Evolutionary conservation across 2,888 invertebrate species (phyloP).

Genomic region (Dromius quadrimaculatus): DNA sequence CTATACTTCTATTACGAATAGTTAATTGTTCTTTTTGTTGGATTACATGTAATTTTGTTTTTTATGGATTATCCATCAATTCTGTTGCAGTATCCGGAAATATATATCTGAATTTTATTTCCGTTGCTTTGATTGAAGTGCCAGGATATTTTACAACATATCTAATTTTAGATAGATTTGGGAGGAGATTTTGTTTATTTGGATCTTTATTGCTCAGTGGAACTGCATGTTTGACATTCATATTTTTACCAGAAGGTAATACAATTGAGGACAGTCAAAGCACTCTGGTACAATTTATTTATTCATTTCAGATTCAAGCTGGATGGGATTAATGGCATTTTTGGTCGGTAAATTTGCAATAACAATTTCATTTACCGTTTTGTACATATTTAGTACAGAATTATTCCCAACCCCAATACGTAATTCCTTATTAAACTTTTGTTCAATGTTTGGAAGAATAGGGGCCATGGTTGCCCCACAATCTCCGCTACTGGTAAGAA

Average conservation of each 20-base stretch:
- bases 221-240: slow-evolving; percentile 70
- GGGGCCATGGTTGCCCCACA: slow-evolving; percentile 77
- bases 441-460: slow-evolving; percentile 76
- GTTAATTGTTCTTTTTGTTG: slow-evolving; percentile 82
- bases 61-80: slow-evolving; percentile 84
- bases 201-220: slow-evolving; percentile 75
- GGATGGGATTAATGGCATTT: slow-evolving; percentile 69
- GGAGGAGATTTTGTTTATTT: slow-evolving; percentile 75
- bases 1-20: slow-evolving; percentile 69
- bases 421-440: slow-evolving; percentile 73
- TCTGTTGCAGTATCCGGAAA: slow-evolving; percentile 81
- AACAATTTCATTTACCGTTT: slow-evolving; percentile 74
- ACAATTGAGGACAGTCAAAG: not conserved
- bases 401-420: slow-evolving; percentile 76
- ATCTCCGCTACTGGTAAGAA: slow-evolving; percentile 73
- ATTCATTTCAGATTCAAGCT: slow-evolving; percentile 67
- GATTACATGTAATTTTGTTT: slow-evolving; percentile 83
- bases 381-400: slow-evolving; percentile 78
- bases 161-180: slow-evolving; percentile 73
- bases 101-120: slow-evolving; percentile 81
- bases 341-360: slow-evolving; percentile 76
- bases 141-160: slow-evolving; percentile 78
- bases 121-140: slow-evolving; percentile 77
- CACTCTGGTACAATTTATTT: slow-evolving; percentile 20
- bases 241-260: slow-evolving; percentile 72